Base-by-base conservation (phyloP, 2,113 vertebrate species). In the Pachycephala philippinensis region DNA sequence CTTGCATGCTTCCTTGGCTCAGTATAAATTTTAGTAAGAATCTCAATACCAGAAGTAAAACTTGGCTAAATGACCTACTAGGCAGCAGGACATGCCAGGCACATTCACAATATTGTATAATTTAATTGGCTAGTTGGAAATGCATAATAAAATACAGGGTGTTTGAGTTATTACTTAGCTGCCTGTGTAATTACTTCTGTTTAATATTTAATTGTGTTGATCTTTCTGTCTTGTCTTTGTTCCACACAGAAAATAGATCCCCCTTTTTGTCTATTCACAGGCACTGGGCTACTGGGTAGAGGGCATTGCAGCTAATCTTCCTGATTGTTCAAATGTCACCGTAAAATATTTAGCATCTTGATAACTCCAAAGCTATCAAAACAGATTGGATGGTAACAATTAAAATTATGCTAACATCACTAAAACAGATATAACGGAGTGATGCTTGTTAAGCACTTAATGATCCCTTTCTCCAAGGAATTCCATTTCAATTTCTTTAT, bases 361-460 rank as follows among this genome's bases (percentile, higher is more conserved):
- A 70, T 94, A 96, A 96, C 96, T 96, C 95, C 87, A 66, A 88
- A 97, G 84, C 95, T 97, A 97, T 97, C 94, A 96, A 86, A 97
- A 97, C 93, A 98, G 82, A 94, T 95, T 95, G 91, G 63, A 96
- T 92, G 79, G 69, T 87, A 96, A 97, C 96, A 97, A 97, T 97
- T 97, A 95, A 93, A 96, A 97, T 97, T 89, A 94, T 93, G 90
- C 93, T 94, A 96, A 94, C 84, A 96, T 90, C 78, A 69, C 95
- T 95, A 96, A 97, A 97, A 95, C 86, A 97, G 97, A 96, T 97
- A 97, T 61, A 97, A 94, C 75, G 1, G 83, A 97, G 97, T 61
- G 95, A 92, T 97, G 96, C 96, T 98, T 97, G 95, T 97, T 98
- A 98, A 98, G 92, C 95, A 94, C 91, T 97, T 97, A 98, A 98